These are phyloP conservation scores for Hippoglossus stenolepis DNA, from an alignment of 2,113 vertebrate species.

Conservation along the genomic window DNA sequence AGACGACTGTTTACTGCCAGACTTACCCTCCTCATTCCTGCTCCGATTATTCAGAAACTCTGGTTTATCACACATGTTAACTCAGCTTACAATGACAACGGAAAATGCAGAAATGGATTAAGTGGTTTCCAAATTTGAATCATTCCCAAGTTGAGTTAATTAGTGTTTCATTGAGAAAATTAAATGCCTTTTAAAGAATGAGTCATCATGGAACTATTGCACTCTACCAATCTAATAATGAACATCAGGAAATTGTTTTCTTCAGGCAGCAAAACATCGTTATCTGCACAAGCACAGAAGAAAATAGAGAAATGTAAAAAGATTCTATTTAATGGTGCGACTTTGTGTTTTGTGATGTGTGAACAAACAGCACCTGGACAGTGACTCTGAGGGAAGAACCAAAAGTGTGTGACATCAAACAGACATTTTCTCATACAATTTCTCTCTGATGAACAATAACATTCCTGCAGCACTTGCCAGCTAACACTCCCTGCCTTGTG, in stretches of 20 bases:
- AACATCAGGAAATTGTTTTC: background rate
- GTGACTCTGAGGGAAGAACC: background rate
- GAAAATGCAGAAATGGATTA: background rate
- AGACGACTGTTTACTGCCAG: slow-evolving; percentile 49
- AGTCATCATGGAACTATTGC: background rate
- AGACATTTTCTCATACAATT: slow-evolving; percentile 39
- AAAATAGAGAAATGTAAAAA: background rate
- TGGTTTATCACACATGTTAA: slow-evolving; percentile 5
- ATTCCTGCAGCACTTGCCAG: slow-evolving; percentile 64
- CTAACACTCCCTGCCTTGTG: slow-evolving; percentile 57
- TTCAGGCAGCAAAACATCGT: background rate
- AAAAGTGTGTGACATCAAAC: slow-evolving; percentile 25
- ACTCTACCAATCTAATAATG: background rate
- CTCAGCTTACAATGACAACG: background rate
- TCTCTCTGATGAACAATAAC: slow-evolving; percentile 61
- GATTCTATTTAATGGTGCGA: background rate
- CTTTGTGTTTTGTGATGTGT: background rate
- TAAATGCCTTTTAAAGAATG: slow-evolving; percentile 9
- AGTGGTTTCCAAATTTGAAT: background rate
- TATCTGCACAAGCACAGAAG: background rate
- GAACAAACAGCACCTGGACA: background rate
- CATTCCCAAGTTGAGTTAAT: background rate
- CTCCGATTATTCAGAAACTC: slow-evolving; percentile 34
- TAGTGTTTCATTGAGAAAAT: background rate
- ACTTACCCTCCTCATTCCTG: slow-evolving; percentile 3